Conservation (phyloP, 2,888 invertebrate genomes). For the Caenorhabditis uteleia region DNA sequence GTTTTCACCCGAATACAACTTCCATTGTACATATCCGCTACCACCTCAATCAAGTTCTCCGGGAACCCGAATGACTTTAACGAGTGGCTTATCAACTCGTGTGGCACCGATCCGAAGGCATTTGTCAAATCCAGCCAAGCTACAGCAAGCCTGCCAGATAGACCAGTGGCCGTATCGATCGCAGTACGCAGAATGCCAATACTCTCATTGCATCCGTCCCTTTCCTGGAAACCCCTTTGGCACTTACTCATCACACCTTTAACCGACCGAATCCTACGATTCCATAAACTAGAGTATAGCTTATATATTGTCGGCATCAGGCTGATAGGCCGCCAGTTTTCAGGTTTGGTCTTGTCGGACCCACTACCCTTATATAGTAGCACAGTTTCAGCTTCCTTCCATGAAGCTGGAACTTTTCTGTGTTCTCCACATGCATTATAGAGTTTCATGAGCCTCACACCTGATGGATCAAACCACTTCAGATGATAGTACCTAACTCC, state of each 20-base stretch:
- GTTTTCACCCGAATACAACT: constrained; percentile 7
- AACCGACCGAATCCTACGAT: neutral
- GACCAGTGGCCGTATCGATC: constrained; percentile 8
- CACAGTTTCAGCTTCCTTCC: constrained; percentile 9
- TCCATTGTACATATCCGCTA: constrained; percentile 19
- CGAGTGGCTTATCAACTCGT: constrained; percentile 2
- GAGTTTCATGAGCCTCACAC: neutral
- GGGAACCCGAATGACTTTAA: constrained; percentile 8
- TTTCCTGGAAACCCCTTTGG: constrained; percentile 3
- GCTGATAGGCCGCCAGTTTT: constrained; percentile 4
- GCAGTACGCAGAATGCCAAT: constrained; percentile 17
- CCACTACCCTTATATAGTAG: constrained; percentile 2
- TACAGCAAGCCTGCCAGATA: constrained; percentile 1
- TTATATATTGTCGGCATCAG: constrained; percentile 7
- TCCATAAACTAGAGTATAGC: constrained; percentile 5
- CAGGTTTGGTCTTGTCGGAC: neutral
- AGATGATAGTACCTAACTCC: constrained; percentile 1
- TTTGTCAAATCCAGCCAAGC: constrained; percentile 25
- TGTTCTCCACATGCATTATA: constrained; percentile 1
- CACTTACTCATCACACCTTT: constrained; percentile 6
- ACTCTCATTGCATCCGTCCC: constrained; percentile 8
- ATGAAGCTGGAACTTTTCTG: neutral
- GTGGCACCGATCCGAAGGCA: constrained; percentile 24
- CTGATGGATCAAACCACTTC: neutral
- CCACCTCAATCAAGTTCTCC: neutral